Conservation (phyloP, 2,888 invertebrate genomes). For the Auanema sp. region DNA sequence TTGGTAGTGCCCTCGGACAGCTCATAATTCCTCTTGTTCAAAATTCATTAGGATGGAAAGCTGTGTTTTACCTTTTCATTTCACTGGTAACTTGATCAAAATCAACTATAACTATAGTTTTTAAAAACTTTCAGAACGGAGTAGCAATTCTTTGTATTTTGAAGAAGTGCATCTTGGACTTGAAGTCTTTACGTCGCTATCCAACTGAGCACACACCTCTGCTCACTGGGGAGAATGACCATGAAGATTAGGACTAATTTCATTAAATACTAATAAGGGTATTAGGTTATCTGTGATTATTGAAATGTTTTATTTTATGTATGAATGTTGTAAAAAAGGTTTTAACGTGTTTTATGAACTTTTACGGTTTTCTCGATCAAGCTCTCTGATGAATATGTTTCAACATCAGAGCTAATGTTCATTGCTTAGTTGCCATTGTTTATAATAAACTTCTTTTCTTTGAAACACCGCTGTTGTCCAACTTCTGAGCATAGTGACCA, state of each 20-base stretch:
- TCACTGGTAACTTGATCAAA: constrained; percentile 77
- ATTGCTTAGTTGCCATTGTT: too few species aligned
- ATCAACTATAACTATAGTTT: too few species aligned
- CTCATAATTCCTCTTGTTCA: constrained; percentile 66
- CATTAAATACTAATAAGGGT: neutral
- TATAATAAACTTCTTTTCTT: too few species aligned
- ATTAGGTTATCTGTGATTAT: neutral
- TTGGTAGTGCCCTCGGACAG: constrained; percentile 68
- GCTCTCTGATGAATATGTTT: too few species aligned
- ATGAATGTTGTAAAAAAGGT: too few species aligned
- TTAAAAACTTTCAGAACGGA: constrained; percentile 45
- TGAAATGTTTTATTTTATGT: too few species aligned
- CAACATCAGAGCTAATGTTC: too few species aligned
- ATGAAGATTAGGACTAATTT: constrained; percentile 17
- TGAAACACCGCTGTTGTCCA: too few species aligned
- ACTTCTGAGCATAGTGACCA: too few species aligned
- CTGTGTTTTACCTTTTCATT: constrained; percentile 67
- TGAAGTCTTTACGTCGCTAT: constrained; percentile 34
- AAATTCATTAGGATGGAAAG: constrained; percentile 64
- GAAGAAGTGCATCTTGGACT: constrained; percentile 47
- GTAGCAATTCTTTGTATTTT: constrained; percentile 53
- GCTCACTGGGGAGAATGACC: constrained; percentile 30
- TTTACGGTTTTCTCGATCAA: too few species aligned
- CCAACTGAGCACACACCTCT: constrained; percentile 43
- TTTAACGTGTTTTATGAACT: too few species aligned